phyloP scores from a whole-genome alignment of 2,888 invertebrate species.

The Lissonota sp. region DNA sequence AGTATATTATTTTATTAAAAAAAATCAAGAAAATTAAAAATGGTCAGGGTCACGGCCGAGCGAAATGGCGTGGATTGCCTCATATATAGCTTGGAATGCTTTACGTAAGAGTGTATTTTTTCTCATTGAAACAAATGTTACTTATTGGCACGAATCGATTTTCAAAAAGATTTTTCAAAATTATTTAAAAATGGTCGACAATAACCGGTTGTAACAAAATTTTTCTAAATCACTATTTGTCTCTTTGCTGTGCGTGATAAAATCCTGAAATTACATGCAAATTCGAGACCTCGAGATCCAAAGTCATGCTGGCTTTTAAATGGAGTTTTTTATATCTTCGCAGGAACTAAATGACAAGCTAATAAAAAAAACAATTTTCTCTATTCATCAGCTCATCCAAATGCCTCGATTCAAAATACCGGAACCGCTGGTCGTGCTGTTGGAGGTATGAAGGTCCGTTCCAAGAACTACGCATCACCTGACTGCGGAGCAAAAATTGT shows the following conservation, averaged over 20 bases:
- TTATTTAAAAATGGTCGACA: no score
- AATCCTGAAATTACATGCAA: neutral
- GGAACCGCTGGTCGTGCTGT: constrained; percentile 84
- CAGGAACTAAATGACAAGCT: neutral
- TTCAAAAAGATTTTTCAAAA: no score
- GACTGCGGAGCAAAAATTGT: constrained; percentile 99
- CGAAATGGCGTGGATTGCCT: no score
- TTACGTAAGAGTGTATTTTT: no score
- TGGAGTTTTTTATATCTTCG: neutral
- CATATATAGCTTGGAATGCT: no score
- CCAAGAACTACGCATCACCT: constrained; percentile 97
- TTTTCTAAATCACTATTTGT: neutral
- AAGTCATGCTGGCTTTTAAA: neutral
- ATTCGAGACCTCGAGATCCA: neutral
- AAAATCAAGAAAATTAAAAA: no score
- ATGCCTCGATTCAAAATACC: constrained; percentile 80
- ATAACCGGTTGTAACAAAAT: no score
- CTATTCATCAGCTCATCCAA: constrained; percentile 77
- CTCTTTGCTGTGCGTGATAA: neutral
- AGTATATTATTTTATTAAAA: no score
- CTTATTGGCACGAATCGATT: no score
- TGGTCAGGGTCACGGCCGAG: no score
- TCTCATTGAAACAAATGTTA: no score
- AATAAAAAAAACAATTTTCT: neutral
- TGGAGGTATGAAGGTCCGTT: constrained; percentile 88